Percentiles rank a stretch among this genome's conserved stretches.
Conservation (phyloP, 2,888 invertebrate species). For the Allygus modestus region DNA sequence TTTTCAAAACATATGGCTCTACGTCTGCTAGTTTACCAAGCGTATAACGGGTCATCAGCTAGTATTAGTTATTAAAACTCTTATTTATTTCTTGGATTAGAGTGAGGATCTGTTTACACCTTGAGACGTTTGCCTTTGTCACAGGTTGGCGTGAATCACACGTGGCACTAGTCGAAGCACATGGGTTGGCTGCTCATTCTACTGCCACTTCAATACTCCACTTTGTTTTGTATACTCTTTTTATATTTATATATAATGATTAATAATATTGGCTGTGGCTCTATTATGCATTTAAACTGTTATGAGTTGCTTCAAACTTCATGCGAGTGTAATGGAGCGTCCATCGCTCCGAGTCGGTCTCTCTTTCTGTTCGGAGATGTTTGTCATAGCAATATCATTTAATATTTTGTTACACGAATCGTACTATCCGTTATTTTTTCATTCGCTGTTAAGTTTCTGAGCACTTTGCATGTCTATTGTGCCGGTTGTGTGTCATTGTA, state of each 20-base stretch:
- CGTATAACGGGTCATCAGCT: too few species aligned
- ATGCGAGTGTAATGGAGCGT: neutral
- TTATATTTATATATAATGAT: slow-evolving; percentile 52
- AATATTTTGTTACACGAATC: slow-evolving; percentile 13
- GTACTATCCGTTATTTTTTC: neutral
- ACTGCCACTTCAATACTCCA: slow-evolving; percentile 59
- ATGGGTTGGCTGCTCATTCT: slow-evolving; percentile 32
- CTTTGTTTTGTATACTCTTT: slow-evolving; percentile 47
- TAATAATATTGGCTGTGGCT: slow-evolving; percentile 59
- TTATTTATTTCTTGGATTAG: too few species aligned
- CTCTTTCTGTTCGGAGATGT: neutral
- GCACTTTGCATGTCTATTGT: neutral
- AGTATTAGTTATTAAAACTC: too few species aligned
- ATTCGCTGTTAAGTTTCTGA: neutral
- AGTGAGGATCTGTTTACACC: too few species aligned
- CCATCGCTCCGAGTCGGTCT: neutral
- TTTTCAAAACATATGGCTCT: too few species aligned
- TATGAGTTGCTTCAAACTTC: slow-evolving; percentile 46
- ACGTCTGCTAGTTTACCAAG: too few species aligned
- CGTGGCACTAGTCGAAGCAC: slow-evolving; percentile 49
- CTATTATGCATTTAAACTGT: slow-evolving; percentile 55
- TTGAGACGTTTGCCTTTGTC: neutral
- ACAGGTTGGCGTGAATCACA: slow-evolving; percentile 43
- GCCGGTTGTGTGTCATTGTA: slow-evolving; percentile 36
- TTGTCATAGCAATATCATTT: slow-evolving; percentile 1